These are phyloP conservation scores for Ichneumon xanthorius DNA, from an alignment of 2,888 invertebrate genomes.

Conservation along the genomic window DNA sequence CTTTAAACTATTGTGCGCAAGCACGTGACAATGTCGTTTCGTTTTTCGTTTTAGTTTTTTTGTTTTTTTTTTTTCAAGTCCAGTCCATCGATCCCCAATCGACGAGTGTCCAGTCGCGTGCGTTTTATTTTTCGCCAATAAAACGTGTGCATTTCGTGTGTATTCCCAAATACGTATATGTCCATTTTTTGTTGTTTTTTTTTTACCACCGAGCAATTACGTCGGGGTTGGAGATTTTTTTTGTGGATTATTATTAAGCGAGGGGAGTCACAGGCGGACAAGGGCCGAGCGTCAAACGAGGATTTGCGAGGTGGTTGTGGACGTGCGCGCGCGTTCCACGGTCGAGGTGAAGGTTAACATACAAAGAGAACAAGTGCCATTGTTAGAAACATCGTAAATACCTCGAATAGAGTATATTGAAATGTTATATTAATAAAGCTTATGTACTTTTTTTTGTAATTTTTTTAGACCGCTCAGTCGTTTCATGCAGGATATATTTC, in stretches of 20 bases:
- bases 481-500: constrained; percentile 12
- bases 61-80: constrained; percentile 16
- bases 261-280: constrained; percentile 76
- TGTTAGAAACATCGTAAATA: constrained; percentile 77
- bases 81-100: constrained; percentile 39
- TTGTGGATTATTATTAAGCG: constrained; percentile 76
- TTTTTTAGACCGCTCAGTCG: constrained; percentile 12
- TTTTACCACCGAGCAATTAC: constrained; percentile 32
- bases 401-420: not conserved
- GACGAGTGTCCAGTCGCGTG: constrained; percentile 34
- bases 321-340: constrained; percentile 79
- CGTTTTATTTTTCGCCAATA: constrained; percentile 71
- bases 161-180: constrained; percentile 47
- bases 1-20: constrained; percentile 88
- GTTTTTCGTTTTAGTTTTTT: constrained; percentile 23
- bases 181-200: constrained; percentile 20
- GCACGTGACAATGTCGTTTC: constrained; percentile 39
- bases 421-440: not conserved
- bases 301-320: constrained; percentile 78
- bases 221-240: constrained; percentile 40
- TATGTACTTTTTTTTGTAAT: constrained; percentile 5
- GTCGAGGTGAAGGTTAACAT: constrained; percentile 80
- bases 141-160: constrained; percentile 50
- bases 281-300: constrained; percentile 81
- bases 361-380: constrained; percentile 81